A percentile compares a stretch with the other conserved stretches of the same genome.
These are phyloP conservation scores for Bombus sibiricus DNA, from an alignment of 1,140 invertebrate species.

Conservation along the genomic window DNA sequence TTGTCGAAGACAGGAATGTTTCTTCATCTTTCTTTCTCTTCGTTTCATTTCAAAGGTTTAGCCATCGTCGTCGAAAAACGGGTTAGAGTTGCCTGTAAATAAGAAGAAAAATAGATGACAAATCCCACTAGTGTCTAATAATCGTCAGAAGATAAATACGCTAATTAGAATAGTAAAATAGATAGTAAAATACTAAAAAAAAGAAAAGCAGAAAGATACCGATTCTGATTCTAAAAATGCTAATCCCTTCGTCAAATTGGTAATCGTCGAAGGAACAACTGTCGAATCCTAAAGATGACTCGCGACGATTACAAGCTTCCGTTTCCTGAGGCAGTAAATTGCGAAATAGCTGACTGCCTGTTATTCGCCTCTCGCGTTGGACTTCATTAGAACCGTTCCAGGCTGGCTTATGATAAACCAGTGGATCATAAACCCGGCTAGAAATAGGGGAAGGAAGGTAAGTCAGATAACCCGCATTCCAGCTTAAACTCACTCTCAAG, in stretches of 20 bases:
- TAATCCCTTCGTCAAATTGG: background rate
- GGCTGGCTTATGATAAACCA: slow-evolving; percentile 26
- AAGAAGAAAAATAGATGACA: no score
- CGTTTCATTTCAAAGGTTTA: no score
- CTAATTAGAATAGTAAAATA: no score
- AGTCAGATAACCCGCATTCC: slow-evolving; percentile 4
- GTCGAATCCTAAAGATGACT: background rate
- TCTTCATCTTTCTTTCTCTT: no score
- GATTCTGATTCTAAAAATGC: no score
- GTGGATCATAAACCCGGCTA: slow-evolving; percentile 9
- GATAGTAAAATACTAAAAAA: no score
- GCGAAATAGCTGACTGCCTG: slow-evolving; percentile 1
- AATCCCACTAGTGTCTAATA: no score
- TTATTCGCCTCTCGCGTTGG: slow-evolving; percentile 11
- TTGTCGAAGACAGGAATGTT: fast-evolving
- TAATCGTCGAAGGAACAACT: background rate
- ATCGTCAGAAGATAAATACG: no score
- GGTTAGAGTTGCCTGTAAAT: no score
- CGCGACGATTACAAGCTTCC: background rate
- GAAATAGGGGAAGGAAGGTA: slow-evolving; percentile 1
- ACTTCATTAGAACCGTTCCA: slow-evolving; percentile 25
- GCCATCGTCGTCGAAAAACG: no score
- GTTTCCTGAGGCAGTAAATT: background rate
- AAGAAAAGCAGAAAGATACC: no score
- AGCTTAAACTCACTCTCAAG: slow-evolving; percentile 26